A percentile compares a stretch with the other conserved stretches of the same genome.
Evolutionary conservation across 2,888 invertebrate genomes (phyloP).

Genomic region (Caenorhabditis zanzibari): DNA sequence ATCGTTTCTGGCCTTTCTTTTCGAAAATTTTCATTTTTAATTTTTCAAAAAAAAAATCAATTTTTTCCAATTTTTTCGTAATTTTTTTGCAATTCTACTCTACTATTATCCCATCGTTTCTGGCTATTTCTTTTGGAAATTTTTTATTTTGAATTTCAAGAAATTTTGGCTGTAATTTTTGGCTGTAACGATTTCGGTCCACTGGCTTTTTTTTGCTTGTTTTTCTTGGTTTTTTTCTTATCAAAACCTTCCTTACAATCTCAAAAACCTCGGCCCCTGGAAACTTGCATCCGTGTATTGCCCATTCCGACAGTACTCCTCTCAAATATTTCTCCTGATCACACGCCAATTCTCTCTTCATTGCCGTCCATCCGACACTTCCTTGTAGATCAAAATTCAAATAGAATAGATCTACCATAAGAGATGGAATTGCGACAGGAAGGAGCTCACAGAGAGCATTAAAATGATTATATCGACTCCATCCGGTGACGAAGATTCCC

Average conservation of each 20-base stretch:
- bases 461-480: constrained; percentile 85
- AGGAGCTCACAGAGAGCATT: constrained; percentile 85
- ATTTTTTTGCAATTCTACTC: no score
- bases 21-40: no score
- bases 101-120: no score
- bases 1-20: no score
- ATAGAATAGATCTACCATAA: constrained; percentile 77
- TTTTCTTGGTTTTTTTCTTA: background rate
- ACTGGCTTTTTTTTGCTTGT: background rate
- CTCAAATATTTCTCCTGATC: constrained; percentile 18
- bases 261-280: constrained; percentile 57
- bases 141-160: no score
- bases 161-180: no score
- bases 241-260: constrained; percentile 28
- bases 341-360: constrained; percentile 39
- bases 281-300: constrained; percentile 56
- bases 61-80: no score
- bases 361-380: constrained; percentile 37
- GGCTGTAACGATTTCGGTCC: no score
- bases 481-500: constrained; percentile 82
- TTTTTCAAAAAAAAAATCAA: no score
- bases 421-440: constrained; percentile 83
- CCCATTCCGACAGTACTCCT: constrained; percentile 26
- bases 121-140: no score
- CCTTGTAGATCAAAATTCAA: constrained; percentile 51